Base-by-base conservation (phyloP, 2,797 vertebrate species). In the Sebastes matsubarae region DNA sequence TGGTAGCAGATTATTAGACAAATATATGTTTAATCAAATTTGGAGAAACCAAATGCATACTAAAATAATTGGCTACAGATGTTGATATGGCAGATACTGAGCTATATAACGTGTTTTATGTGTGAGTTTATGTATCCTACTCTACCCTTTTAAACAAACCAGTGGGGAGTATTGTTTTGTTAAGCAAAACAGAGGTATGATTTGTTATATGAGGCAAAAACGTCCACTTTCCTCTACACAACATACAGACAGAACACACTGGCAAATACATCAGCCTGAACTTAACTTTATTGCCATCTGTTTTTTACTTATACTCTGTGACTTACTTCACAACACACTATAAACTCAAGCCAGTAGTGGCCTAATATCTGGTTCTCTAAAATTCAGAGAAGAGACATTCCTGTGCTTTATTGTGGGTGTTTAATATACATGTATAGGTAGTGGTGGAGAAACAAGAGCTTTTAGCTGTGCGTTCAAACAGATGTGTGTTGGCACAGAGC, bases 281-380 rank as follows among this genome's bases (percentile, higher is more conserved):
- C 8, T 13, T 57, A 29, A 66, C 59, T 74, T 80, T 63, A 87
- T 27, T 66, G 75, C 72, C 89, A 89, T 84, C 75, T 87, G 80
- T 71, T 77, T 88, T 61, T 72, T 73, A 8, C 13, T 67, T 46
- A 14, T 18, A 24, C 4, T 32, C 16, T 75, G 29, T 55, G 57
- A 67, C 50, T 64, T 68, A 34, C 24, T 79, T 88, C 20, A 84
- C 85, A 87, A 83, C 69, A 86, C 77, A 74, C 64, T 59, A 59
- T 71, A 77, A 84, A 87, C 50, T 65, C 59, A 27, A 64, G 55
- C 32, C 42, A 79, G 24, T 3, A 6, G 29, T 59, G n/a, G 71
- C n/a, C 55, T 34, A 69, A 64, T 65, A 74, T 70, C 81, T 75
- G 18, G 9, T 59, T 11, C 36, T 54, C 12, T 46, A 58, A 63